Percentiles rank a stretch among this genome's conserved stretches.
Conservation (phyloP, 1,140 invertebrate species). For the Pteromalus puparum region DNA sequence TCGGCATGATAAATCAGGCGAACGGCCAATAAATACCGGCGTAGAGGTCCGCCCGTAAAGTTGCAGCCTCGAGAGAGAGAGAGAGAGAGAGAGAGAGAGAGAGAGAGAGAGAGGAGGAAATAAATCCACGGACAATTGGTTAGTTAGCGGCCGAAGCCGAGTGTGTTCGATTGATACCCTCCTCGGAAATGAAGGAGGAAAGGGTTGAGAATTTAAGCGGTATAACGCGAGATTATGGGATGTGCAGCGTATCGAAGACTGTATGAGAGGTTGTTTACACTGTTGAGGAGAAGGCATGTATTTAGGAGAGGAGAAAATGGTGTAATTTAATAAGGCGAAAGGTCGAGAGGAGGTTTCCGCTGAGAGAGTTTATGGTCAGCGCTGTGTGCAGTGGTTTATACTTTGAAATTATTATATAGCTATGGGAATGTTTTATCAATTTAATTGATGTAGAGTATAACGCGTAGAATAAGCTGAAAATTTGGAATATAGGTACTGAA, state of each 20-base stretch:
- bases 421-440: background rate
- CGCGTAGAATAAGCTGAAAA: background rate
- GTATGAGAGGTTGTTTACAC: background rate
- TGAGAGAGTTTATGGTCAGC: background rate
- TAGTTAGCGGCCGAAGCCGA: conserved; percentile 57
- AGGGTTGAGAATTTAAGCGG: background rate
- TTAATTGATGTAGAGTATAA: background rate
- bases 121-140: conserved; percentile 62
- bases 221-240: conserved; percentile 6
- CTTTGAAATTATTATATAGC: too few species aligned
- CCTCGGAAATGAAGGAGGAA: background rate
- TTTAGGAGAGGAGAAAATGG: background rate
- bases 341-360: background rate
- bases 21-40: conserved; percentile 60
- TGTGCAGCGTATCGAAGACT: background rate
- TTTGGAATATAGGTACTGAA: background rate
- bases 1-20: conserved; percentile 62
- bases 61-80: background rate
- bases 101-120: conserved; percentile 43
- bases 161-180: background rate
- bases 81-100: background rate
- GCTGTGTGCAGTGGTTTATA: too few species aligned
- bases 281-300: background rate
- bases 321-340: conserved; percentile 2
- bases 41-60: conserved; percentile 38